Evolutionary conservation across 2,797 vertebrate species (phyloP).

Genomic region (Myiotriccus ornatus): DNA sequence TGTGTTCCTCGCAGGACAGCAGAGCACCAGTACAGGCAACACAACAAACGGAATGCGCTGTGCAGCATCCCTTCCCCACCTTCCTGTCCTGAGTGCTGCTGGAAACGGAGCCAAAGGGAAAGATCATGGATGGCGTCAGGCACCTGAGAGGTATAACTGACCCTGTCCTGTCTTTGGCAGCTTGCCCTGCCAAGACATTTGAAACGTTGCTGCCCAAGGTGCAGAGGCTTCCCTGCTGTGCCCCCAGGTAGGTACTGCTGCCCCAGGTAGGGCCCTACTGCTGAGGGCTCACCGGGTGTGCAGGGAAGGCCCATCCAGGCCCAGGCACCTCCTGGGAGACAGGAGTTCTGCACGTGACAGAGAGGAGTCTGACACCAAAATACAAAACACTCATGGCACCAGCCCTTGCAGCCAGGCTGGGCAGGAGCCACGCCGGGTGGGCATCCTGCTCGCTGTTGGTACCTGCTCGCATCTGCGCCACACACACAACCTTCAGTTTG

Average conservation of each 20-base stretch:
- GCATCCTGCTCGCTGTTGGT: neutral
- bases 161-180: neutral
- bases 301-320: fast-evolving
- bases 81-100: fast-evolving
- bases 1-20: fast-evolving
- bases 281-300: fast-evolving
- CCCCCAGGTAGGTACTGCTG: neutral
- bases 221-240: fast-evolving
- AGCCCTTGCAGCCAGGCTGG: neutral
- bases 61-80: fast-evolving
- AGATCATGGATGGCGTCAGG: fast-evolving
- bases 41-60: fast-evolving
- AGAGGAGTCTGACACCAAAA: fast-evolving
- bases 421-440: neutral
- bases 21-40: fast-evolving
- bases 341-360: fast-evolving
- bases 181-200: neutral
- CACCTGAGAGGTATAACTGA: neutral
- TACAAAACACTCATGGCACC: fast-evolving
- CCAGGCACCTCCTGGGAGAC: neutral
- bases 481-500: fast-evolving
- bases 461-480: neutral
- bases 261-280: neutral
- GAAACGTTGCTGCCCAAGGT: neutral
- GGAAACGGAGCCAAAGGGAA: fast-evolving